Evolutionary conservation across 2,113 vertebrate genomes (phyloP).

Genomic region (Xenus cinereus): DNA sequence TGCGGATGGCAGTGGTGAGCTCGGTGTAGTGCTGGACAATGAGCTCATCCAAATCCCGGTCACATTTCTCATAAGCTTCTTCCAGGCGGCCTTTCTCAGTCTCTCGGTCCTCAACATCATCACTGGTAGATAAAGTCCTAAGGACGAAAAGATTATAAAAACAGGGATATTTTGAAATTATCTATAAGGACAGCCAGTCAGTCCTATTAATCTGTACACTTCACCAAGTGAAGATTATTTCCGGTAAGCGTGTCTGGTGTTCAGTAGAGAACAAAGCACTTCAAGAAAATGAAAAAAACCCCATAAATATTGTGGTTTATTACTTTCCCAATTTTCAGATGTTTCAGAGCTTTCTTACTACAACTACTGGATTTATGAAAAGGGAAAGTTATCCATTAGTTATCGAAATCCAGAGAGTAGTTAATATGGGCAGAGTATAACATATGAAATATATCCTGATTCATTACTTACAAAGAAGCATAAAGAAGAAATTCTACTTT

Average conservation of each 20-base stretch:
- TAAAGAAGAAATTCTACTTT: background rate
- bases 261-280: background rate
- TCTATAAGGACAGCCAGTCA: background rate
- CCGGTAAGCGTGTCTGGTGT: background rate
- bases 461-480: background rate
- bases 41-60: constrained; percentile 88
- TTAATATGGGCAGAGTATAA: background rate
- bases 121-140: constrained; percentile 92
- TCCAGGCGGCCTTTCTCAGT: constrained; percentile 93
- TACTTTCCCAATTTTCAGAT: background rate
- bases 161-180: background rate
- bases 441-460: background rate
- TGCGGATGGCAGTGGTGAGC: constrained; percentile 93
- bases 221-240: background rate
- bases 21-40: constrained; percentile 97
- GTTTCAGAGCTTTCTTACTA: background rate
- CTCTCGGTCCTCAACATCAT: constrained; percentile 93
- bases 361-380: background rate
- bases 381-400: background rate
- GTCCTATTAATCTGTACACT: background rate
- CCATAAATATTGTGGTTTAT: background rate
- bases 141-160: background rate
- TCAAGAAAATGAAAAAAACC: background rate
- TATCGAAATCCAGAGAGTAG: background rate
- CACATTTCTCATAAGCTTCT: constrained; percentile 95